Evolutionary conservation across 2,888 invertebrate species (phyloP).

Genomic region (Chrysomela aeneicollis): DNA sequence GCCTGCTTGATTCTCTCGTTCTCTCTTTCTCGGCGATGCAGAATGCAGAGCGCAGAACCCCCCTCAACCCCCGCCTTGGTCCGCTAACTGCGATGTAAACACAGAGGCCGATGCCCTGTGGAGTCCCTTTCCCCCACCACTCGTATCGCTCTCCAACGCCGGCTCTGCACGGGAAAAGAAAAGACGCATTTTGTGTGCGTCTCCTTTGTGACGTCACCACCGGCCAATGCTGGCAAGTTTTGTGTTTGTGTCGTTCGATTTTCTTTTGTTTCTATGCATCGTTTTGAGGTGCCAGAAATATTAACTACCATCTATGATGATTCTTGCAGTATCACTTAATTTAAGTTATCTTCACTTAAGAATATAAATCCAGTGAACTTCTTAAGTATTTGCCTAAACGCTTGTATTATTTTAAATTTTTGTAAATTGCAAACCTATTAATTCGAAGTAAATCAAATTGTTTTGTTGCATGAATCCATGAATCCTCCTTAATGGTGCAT

Average conservation of each 20-base stretch:
- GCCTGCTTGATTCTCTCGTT: not conserved
- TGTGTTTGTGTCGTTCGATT: not conserved
- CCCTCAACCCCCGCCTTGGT: constrained; percentile 43
- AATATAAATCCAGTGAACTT: too few species aligned
- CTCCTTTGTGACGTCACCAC: not conserved
- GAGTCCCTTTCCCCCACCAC: constrained; percentile 38
- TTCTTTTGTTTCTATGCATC: not conserved
- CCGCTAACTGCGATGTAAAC: constrained; percentile 58
- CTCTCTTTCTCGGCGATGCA: constrained; percentile 1
- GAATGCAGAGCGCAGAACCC: not conserved
- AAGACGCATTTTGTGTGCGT: not conserved
- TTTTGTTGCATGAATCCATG: too few species aligned
- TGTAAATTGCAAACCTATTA: too few species aligned
- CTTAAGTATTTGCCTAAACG: too few species aligned
- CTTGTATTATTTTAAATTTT: too few species aligned
- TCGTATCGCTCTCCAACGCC: not conserved
- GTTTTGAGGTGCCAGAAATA: not conserved
- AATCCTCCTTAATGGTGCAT: too few species aligned
- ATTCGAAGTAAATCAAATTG: too few species aligned
- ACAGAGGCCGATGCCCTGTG: constrained; percentile 56
- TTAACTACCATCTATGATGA: too few species aligned
- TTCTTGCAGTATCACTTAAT: too few species aligned
- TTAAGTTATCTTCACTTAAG: too few species aligned
- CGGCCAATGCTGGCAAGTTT: not conserved
- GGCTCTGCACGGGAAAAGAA: not conserved